A percentile compares a stretch with the other conserved stretches of the same genome.
These are phyloP conservation scores for Eulemur macaco DNA, from an alignment of 2,113 vertebrate genomes.

Conservation along the genomic window DNA sequence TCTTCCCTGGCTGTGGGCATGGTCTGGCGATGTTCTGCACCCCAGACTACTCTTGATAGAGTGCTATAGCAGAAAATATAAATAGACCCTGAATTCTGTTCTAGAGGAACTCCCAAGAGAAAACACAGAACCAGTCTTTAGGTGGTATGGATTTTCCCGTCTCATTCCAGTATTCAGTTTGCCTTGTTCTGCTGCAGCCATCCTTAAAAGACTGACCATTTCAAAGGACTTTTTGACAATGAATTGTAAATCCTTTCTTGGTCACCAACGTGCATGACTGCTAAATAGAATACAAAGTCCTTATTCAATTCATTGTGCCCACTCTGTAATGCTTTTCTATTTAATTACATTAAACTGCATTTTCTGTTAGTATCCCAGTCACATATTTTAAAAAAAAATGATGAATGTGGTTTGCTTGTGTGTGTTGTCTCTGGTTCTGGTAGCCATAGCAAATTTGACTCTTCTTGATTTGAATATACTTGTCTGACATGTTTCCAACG, in stretches of 20 bases:
- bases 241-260: conserved; percentile 77
- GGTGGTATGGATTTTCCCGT: conserved; percentile 51
- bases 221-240: conserved; percentile 74
- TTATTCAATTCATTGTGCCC: conserved; percentile 78
- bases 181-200: conserved; percentile 78
- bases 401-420: conserved; percentile 79
- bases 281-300: conserved; percentile 76
- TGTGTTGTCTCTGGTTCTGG: conserved; percentile 75
- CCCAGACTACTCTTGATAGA: conserved; percentile 61
- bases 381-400: conserved; percentile 65
- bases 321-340: conserved; percentile 80
- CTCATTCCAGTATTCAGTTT: conserved; percentile 74
- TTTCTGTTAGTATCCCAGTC: conserved; percentile 81
- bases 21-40: conserved; percentile 62
- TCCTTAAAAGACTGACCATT: conserved; percentile 76
- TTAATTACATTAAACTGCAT: conserved; percentile 79
- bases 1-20: conserved; percentile 60
- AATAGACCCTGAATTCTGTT: conserved; percentile 55
- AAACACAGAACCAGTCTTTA: conserved; percentile 50
- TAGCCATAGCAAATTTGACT: conserved; percentile 62
- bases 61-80: conserved; percentile 28
- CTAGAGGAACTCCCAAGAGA: conserved; percentile 49
- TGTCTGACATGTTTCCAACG: conserved; percentile 63
- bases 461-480: conserved; percentile 63
- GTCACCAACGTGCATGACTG: conserved; percentile 79